Percentiles rank a stretch among this genome's conserved stretches.
phyloP scores from a whole-genome alignment of 2,797 vertebrate species.

The Sebastes cheni region DNA sequence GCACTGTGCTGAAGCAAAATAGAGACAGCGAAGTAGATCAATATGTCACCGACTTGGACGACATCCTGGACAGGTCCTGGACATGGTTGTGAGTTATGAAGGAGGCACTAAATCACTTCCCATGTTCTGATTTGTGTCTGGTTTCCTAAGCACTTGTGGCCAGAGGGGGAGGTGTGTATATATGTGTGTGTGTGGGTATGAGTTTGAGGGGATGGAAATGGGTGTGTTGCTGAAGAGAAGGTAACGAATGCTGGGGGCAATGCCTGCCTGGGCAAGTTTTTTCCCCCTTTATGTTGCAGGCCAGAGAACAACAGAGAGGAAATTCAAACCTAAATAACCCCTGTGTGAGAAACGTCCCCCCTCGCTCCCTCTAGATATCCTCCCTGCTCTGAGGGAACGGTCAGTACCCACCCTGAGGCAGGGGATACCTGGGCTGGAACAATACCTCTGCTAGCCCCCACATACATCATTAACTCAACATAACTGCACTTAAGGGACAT shows the following conservation, averaged over 20 bases:
- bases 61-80: conserved; percentile 75
- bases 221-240: conserved; percentile 63
- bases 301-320: conserved; percentile 73
- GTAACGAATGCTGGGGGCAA: conserved; percentile 68
- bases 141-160: conserved; percentile 74
- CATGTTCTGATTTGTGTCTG: conserved; percentile 81
- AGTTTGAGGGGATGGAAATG: conserved; percentile 41
- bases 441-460: conserved; percentile 1
- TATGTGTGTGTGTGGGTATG: conserved; percentile 35
- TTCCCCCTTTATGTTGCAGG: conserved; percentile 60
- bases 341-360: conserved; percentile 69
- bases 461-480: neutral
- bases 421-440: conserved; percentile 40
- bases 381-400: conserved; percentile 73
- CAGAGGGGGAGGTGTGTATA: conserved; percentile 51
- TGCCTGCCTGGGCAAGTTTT: conserved; percentile 72
- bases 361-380: conserved; percentile 62
- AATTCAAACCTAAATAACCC: conserved; percentile 80
- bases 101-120: conserved; percentile 81
- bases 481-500: neutral
- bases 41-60: conserved; percentile 76
- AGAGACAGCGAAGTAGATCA: conserved; percentile 76
- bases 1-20: conserved; percentile 62
- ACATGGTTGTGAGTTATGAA: conserved; percentile 80
- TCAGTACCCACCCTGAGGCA: conserved; percentile 49